These are phyloP conservation scores for Sylvilagus bachmani DNA, from an alignment of 2,113 vertebrate species.

Conservation along the genomic window DNA sequence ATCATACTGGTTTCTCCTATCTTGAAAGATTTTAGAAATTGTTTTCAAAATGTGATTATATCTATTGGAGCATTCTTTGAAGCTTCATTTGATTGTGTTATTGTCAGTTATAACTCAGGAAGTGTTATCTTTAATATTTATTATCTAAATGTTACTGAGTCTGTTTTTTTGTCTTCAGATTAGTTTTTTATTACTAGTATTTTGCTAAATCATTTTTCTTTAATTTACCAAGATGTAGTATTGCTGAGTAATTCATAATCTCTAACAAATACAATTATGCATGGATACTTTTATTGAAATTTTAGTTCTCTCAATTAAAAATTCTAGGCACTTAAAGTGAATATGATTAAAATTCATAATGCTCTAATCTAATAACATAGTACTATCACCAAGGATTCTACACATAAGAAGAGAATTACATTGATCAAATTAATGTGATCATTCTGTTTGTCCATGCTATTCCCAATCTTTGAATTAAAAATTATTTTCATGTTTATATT, in stretches of 20 bases:
- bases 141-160: not conserved
- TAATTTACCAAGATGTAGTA: not conserved
- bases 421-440: not conserved
- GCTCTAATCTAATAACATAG: not conserved
- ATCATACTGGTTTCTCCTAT: not conserved
- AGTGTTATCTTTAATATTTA: conserved; percentile 8
- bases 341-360: not conserved
- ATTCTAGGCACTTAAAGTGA: not conserved
- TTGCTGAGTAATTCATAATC: not conserved
- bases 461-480: conserved; percentile 33
- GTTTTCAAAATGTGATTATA: not conserved
- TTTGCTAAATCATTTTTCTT: conserved; percentile 3
- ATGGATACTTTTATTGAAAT: conserved; percentile 35
- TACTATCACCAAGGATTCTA: not conserved
- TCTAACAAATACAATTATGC: not conserved
- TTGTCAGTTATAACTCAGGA: not conserved
- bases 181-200: not conserved
- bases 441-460: not conserved
- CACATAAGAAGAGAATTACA: not conserved
- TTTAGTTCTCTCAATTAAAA: conserved; percentile 31
- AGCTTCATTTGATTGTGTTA: not conserved
- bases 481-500: not conserved
- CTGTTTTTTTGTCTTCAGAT: conserved; percentile 7
- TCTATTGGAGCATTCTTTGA: not conserved
- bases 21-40: conserved; percentile 43